Percentiles rank a stretch among this genome's conserved stretches.
Evolutionary conservation across 2,113 vertebrate species (phyloP).

Genomic region (Lichenostomus cassidix): DNA sequence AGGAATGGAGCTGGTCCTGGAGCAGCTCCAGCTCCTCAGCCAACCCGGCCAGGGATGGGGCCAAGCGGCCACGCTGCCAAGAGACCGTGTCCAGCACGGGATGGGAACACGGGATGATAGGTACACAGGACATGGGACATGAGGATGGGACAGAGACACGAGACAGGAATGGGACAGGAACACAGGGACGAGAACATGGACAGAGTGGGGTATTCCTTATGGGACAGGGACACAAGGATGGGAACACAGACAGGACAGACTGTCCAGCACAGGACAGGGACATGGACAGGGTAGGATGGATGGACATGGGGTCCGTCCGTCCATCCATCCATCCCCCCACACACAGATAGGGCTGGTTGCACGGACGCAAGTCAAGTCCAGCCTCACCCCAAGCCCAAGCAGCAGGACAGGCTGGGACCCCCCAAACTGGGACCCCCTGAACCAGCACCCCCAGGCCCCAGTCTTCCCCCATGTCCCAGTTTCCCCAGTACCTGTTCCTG

Average conservation of each 20-base stretch:
- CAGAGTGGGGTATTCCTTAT: too few species aligned
- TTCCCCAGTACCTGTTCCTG: conserved; percentile 81
- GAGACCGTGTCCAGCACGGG: fast-evolving
- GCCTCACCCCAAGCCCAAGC: not conserved
- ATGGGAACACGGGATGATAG: not conserved
- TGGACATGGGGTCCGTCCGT: not conserved
- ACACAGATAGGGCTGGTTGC: not conserved
- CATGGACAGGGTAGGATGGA: fast-evolving
- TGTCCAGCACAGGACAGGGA: not conserved
- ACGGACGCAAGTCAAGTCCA: fast-evolving
- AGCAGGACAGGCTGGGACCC: not conserved
- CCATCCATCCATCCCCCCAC: not conserved
- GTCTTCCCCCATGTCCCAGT: not conserved
- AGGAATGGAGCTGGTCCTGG: conserved; percentile 52
- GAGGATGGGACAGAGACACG: not conserved
- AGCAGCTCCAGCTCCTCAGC: conserved; percentile 67
- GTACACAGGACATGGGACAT: not conserved
- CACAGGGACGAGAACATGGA: not conserved
- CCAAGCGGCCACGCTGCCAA: conserved; percentile 41
- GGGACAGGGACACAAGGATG: not conserved
- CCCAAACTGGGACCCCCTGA: not conserved
- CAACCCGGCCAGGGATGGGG: conserved; percentile 36
- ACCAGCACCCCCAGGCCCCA: not conserved
- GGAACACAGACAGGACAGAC: not conserved
- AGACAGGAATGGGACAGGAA: not conserved